Percentiles rank a stretch among this genome's conserved stretches.
Conservation (phyloP, 1,140 invertebrate genomes). For the Drosophila malerkotliana region DNA sequence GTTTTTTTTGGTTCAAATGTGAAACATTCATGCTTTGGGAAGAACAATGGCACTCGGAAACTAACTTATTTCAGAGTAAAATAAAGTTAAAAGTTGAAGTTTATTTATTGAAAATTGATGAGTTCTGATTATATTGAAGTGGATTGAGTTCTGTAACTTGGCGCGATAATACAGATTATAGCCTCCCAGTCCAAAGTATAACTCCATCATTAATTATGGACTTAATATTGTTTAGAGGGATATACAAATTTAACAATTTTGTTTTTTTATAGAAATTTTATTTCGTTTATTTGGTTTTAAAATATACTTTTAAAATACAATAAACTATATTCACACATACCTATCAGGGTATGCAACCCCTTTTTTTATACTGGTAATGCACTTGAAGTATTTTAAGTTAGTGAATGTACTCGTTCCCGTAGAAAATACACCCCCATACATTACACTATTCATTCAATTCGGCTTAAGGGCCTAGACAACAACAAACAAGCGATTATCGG, state of each 20-base stretch:
- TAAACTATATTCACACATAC: conserved; percentile 44
- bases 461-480: conserved; percentile 35
- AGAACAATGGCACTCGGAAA: no score
- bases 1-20: no score
- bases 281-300: conserved; percentile 81
- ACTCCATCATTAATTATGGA: no score
- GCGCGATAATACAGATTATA: no score
- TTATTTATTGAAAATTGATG: no score
- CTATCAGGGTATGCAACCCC: conserved; percentile 2
- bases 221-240: no score
- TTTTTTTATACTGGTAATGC: conserved; percentile 47
- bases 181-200: no score
- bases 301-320: conserved; percentile 70
- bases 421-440: conserved; percentile 24
- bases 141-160: no score
- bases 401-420: conserved; percentile 10
- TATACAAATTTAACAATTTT: neutral
- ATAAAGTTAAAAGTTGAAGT: no score
- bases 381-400: conserved; percentile 51
- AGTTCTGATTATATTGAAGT: no score
- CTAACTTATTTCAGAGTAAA: no score
- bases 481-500: conserved; percentile 51
- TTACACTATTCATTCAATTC: conserved; percentile 12
- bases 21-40: no score
- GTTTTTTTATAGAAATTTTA: conserved; percentile 55